A percentile compares a stretch with the other conserved stretches of the same genome.
Conservation (phyloP, 2,888 invertebrate genomes). For the Xestia rhomboidea region DNA sequence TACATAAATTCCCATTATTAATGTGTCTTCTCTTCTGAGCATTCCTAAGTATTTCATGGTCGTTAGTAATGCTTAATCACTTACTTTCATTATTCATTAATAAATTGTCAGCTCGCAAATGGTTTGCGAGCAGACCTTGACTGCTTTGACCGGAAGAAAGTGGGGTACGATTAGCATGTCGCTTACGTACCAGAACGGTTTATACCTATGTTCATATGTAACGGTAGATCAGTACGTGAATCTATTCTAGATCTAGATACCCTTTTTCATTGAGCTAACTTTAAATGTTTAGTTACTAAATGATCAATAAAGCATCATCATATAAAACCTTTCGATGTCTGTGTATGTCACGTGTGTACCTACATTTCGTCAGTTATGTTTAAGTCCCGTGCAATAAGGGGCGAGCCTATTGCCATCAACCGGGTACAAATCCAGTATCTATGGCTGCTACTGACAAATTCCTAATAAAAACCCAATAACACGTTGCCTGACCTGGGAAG, state of each 20-base stretch:
- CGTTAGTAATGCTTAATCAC: constrained; percentile 48
- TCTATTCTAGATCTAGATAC: constrained; percentile 34
- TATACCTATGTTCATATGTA: constrained; percentile 53
- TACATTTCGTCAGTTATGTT: not conserved
- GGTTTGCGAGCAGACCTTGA: constrained; percentile 70
- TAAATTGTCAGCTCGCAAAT: constrained; percentile 42
- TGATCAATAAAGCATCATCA: not conserved
- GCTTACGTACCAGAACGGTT: constrained; percentile 64
- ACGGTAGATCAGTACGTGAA: constrained; percentile 59
- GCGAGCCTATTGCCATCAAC: not conserved
- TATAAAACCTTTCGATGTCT: not conserved
- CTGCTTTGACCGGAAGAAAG: constrained; percentile 76
- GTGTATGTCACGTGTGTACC: not conserved
- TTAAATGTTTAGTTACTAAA: not conserved
- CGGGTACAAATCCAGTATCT: not conserved
- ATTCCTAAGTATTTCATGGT: constrained; percentile 42
- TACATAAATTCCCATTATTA: constrained; percentile 6
- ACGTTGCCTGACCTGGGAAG: not conserved
- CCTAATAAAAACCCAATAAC: not conserved
- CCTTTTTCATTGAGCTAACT: constrained; percentile 5
- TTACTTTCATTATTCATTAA: constrained; percentile 63
- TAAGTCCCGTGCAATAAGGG: not conserved
- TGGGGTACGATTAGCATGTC: constrained; percentile 75
- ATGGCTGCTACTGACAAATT: not conserved
- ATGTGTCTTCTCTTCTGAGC: constrained; percentile 11